A percentile compares a stretch with the other conserved stretches of the same genome.
Evolutionary conservation across 2,888 invertebrate genomes (phyloP).

Genomic region (Cetonia aurata): DNA sequence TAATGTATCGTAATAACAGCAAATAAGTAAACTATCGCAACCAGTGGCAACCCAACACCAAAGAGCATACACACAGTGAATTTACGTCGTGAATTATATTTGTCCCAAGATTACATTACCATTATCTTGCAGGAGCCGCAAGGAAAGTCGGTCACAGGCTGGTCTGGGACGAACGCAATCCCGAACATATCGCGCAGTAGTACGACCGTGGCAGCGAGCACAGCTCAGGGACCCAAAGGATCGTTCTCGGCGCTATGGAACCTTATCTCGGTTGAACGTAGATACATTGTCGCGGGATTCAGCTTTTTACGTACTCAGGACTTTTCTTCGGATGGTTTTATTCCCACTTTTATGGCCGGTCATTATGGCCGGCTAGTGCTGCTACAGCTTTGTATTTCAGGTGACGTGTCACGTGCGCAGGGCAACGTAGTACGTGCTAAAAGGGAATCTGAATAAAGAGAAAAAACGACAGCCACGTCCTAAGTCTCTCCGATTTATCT

Average conservation of each 20-base stretch:
- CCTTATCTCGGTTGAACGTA: slow-evolving; percentile 52
- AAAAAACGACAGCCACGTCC: slow-evolving; percentile 2
- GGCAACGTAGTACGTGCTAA: slow-evolving; percentile 25
- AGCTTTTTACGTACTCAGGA: slow-evolving; percentile 49
- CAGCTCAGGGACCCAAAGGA: slow-evolving; percentile 46
- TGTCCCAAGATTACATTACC: slow-evolving; percentile 66
- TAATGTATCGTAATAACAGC: slow-evolving; percentile 58
- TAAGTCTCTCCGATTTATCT: slow-evolving; percentile 25
- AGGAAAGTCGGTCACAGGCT: slow-evolving; percentile 51
- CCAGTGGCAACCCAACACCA: background rate
- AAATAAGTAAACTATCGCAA: slow-evolving; percentile 59
- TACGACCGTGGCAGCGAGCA: background rate
- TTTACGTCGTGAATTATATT: slow-evolving; percentile 64
- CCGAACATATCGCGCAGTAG: slow-evolving; percentile 49
- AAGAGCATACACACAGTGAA: slow-evolving; percentile 48
- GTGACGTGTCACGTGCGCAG: slow-evolving; percentile 26
- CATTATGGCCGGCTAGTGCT: slow-evolving; percentile 34
- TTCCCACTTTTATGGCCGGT: slow-evolving; percentile 43
- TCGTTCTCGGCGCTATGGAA: slow-evolving; percentile 34
- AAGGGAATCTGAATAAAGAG: slow-evolving; percentile 28
- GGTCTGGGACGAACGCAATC: slow-evolving; percentile 44
- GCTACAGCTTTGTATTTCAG: slow-evolving; percentile 38
- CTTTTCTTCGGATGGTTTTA: slow-evolving; percentile 44
- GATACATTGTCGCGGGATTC: slow-evolving; percentile 52
- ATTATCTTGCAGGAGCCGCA: slow-evolving; percentile 60